phyloP scores from a whole-genome alignment of 2,888 invertebrate species.

The Nasonia oneida region DNA sequence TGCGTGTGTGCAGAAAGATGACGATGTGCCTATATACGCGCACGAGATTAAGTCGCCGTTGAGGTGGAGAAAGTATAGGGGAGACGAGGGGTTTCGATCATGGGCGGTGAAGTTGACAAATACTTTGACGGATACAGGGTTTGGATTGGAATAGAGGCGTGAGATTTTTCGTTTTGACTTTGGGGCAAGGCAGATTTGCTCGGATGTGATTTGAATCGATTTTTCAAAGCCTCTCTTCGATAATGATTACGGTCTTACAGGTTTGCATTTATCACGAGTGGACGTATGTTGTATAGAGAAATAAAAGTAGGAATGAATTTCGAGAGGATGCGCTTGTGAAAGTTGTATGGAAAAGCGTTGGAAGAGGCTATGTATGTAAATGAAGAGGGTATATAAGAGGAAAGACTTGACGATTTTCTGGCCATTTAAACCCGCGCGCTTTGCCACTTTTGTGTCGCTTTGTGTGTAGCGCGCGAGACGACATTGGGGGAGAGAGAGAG shows the following conservation, averaged over 20 bases:
- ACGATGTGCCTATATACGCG: background rate
- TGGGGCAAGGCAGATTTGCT: background rate
- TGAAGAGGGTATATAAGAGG: constrained; percentile 33
- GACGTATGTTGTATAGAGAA: background rate
- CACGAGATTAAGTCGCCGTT: background rate
- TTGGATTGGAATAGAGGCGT: background rate
- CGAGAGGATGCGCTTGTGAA: background rate
- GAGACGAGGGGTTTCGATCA: too few relatives aligned
- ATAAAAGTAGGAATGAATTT: background rate
- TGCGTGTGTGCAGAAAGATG: background rate
- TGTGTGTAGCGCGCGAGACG: background rate
- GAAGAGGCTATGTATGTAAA: constrained; percentile 38
- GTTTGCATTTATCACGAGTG: background rate
- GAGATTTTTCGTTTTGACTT: background rate
- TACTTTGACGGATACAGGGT: background rate
- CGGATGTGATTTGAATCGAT: too few relatives aligned
- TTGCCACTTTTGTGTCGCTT: constrained; percentile 41
- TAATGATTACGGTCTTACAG: too few relatives aligned
- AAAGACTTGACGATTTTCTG: constrained; percentile 48
- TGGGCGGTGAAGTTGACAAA: background rate
- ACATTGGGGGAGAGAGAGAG: background rate
- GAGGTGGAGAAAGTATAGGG: background rate
- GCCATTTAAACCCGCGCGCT: constrained; percentile 42
- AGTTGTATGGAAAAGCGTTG: background rate
- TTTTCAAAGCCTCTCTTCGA: too few relatives aligned